These are phyloP conservation scores for Siderastrea siderea DNA, from an alignment of 92 coral and sea anemone species.

Conservation along the genomic window DNA sequence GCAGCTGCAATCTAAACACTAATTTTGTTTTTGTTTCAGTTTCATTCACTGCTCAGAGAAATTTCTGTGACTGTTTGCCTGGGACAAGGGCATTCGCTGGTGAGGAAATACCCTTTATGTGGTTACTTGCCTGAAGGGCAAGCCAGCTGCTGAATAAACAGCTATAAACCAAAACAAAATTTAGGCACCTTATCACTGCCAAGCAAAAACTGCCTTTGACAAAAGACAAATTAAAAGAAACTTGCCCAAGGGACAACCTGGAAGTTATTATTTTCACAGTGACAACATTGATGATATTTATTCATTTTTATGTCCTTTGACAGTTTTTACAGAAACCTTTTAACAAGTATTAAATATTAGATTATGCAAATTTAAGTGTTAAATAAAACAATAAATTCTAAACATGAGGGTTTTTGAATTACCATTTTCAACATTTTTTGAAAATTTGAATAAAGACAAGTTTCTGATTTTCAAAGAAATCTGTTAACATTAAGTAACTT, in stretches of 20 bases:
- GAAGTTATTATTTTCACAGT: too few relatives aligned
- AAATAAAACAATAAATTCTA: not conserved
- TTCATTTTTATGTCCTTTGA: not conserved
- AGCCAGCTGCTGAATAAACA: not conserved
- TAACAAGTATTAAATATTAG: not conserved
- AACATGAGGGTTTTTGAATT: conserved; percentile 10
- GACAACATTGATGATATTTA: not conserved
- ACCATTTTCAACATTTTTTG: not conserved
- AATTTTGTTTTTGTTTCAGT: too few relatives aligned
- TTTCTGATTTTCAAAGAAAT: too few relatives aligned
- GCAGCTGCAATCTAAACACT: not conserved
- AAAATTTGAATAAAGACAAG: not conserved
- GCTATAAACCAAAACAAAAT: not conserved
- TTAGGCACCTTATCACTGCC: not conserved
- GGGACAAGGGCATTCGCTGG: too few relatives aligned
- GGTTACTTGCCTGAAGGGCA: not conserved
- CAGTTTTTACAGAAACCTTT: not conserved
- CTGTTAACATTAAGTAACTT: not conserved
- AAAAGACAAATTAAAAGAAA: too few relatives aligned
- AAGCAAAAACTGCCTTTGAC: not conserved
- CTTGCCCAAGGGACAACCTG: too few relatives aligned
- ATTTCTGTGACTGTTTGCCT: too few relatives aligned
- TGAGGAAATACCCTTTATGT: too few relatives aligned
- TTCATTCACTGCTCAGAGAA: too few relatives aligned
- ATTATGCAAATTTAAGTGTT: conserved; percentile 17